Evolutionary conservation across 2,113 vertebrate species (phyloP).

Genomic region (Amphilophus citrinellus): DNA sequence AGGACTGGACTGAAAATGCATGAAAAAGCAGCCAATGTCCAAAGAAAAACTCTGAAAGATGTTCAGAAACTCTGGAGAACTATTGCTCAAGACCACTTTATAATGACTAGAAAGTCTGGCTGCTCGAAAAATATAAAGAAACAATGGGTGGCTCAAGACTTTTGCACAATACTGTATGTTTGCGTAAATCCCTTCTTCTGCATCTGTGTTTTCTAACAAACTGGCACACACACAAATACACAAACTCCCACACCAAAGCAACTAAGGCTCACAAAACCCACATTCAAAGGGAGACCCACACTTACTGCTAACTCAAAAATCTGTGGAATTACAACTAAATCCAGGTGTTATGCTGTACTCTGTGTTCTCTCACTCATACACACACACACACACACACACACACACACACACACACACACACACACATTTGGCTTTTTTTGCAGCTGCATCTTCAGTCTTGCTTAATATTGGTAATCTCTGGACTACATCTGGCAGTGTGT

Average conservation of each 20-base stretch:
- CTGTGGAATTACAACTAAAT: slow-evolving; percentile 68
- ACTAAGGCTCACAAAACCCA: slow-evolving; percentile 53
- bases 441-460: neutral
- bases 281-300: slow-evolving; percentile 43
- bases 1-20: neutral
- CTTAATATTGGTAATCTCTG: neutral
- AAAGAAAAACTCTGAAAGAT: neutral
- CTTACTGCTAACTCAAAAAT: slow-evolving; percentile 47
- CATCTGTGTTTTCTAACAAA: slow-evolving; percentile 1
- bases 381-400: too few species aligned
- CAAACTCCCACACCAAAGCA: slow-evolving; percentile 17
- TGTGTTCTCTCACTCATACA: neutral
- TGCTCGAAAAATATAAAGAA: neutral
- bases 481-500: neutral
- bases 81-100: neutral
- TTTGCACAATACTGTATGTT: neutral
- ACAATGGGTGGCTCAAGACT: neutral
- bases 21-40: neutral
- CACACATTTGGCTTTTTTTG: neutral
- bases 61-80: neutral
- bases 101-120: neutral
- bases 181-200: neutral
- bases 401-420: neutral
- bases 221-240: neutral
- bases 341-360: slow-evolving; percentile 51